Percentiles rank a stretch among this genome's conserved stretches.
phyloP scores from a whole-genome alignment of 1,140 invertebrate genomes.

The Tetragnatha versicolor region DNA sequence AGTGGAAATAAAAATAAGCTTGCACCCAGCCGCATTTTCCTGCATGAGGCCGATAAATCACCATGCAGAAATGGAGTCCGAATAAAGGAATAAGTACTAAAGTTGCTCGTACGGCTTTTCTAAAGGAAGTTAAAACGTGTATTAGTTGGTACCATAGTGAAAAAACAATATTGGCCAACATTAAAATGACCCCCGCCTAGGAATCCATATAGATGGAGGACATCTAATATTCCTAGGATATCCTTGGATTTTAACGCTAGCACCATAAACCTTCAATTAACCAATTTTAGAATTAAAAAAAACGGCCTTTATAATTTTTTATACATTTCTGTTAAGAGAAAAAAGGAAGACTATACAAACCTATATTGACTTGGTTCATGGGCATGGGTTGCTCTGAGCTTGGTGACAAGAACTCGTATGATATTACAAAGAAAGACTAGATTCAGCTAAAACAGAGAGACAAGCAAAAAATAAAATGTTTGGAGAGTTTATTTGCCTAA shows the following conservation, averaged over 20 bases:
- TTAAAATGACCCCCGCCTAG: too few relatives aligned
- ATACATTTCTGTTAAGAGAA: too few relatives aligned
- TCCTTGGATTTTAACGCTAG: too few relatives aligned
- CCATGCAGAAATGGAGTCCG: conserved; percentile 69
- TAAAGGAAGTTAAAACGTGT: too few relatives aligned
- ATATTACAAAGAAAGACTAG: conserved; percentile 56
- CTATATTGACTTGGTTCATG: conserved; percentile 70
- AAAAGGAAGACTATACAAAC: too few relatives aligned
- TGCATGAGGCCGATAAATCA: conserved; percentile 65
- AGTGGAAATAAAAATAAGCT: conserved; percentile 63
- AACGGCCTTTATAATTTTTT: neutral
- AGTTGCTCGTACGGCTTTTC: conserved; percentile 70
- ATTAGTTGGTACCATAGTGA: too few relatives aligned
- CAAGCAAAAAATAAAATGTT: neutral
- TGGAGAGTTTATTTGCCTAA: neutral
- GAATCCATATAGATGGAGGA: too few relatives aligned
- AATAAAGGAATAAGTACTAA: conserved; percentile 70
- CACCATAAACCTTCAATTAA: too few relatives aligned
- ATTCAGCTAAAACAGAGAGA: conserved; percentile 55
- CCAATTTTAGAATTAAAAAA: neutral
- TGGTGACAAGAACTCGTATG: conserved; percentile 55
- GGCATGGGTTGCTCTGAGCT: conserved; percentile 60
- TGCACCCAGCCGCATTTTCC: conserved; percentile 62
- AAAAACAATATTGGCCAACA: too few relatives aligned
- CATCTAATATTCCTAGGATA: too few relatives aligned